Percentiles rank a stretch among this genome's conserved stretches.
phyloP scores from a whole-genome alignment of 2,888 invertebrate species.

The Pecten maximus region DNA sequence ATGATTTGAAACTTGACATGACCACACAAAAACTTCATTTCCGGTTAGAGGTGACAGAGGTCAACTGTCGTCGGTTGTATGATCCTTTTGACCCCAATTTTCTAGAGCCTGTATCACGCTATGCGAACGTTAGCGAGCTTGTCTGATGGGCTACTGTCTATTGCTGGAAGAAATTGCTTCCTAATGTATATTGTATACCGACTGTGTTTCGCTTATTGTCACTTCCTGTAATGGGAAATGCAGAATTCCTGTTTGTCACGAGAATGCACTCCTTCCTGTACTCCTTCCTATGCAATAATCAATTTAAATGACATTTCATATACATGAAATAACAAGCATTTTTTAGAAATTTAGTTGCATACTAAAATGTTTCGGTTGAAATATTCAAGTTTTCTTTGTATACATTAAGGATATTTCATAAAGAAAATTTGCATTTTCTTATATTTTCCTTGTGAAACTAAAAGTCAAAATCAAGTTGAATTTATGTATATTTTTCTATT shows the following conservation, averaged over 20 bases:
- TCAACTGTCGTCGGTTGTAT: not conserved
- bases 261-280: not conserved
- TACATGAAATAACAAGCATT: too few species aligned
- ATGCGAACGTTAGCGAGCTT: not conserved
- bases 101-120: not conserved
- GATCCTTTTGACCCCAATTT: not conserved
- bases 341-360: too few species aligned
- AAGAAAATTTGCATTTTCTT: too few species aligned
- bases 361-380: too few species aligned
- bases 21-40: not conserved
- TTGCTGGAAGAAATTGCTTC: not conserved
- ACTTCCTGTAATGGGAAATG: not conserved
- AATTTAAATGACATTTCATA: too few species aligned
- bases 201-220: not conserved
- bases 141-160: not conserved
- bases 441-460: too few species aligned
- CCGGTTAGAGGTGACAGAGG: not conserved
- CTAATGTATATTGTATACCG: conserved; percentile 13
- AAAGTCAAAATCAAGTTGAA: too few species aligned
- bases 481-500: too few species aligned
- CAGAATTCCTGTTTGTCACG: not conserved
- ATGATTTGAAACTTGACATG: not conserved
- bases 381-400: too few species aligned
- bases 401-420: too few species aligned
- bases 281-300: too few species aligned